Evolutionary conservation across 2,113 vertebrate species (phyloP).

Genomic region (Muntiacus muntjak): DNA sequence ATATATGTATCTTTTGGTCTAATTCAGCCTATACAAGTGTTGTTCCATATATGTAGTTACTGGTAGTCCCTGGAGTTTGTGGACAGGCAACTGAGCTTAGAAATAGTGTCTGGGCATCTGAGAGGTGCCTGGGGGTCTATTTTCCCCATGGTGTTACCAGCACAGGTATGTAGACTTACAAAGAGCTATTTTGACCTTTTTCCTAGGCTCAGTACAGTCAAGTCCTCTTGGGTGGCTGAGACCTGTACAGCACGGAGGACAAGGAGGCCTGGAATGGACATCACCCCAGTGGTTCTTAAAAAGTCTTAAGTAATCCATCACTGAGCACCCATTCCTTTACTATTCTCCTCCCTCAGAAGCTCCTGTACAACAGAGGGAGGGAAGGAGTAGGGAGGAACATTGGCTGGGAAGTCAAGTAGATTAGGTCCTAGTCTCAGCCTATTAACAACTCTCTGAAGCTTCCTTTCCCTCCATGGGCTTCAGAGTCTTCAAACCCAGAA

Average conservation of each 20-base stretch:
- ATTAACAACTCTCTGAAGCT: background rate
- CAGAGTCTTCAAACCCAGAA: background rate
- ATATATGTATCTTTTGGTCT: background rate
- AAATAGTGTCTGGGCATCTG: background rate
- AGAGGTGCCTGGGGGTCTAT: background rate
- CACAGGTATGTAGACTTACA: background rate
- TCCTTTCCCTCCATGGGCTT: background rate
- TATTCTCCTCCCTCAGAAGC: background rate
- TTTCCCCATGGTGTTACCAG: background rate
- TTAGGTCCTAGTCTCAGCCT: background rate
- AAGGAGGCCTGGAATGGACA: background rate
- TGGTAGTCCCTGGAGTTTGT: background rate
- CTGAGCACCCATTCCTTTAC: background rate
- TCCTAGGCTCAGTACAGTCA: background rate
- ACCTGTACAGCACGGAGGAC: background rate
- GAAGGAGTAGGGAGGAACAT: background rate
- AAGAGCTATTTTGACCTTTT: background rate
- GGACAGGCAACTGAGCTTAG: background rate
- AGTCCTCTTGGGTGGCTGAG: background rate
- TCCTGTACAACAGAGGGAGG: background rate
- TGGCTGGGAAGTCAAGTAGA: background rate
- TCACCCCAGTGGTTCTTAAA: background rate
- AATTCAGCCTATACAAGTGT: background rate
- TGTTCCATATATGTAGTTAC: background rate
- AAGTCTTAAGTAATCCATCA: background rate